Base-by-base conservation (phyloP, 2,113 vertebrate species). In the Rhinopomastus cyanomelas region DNA sequence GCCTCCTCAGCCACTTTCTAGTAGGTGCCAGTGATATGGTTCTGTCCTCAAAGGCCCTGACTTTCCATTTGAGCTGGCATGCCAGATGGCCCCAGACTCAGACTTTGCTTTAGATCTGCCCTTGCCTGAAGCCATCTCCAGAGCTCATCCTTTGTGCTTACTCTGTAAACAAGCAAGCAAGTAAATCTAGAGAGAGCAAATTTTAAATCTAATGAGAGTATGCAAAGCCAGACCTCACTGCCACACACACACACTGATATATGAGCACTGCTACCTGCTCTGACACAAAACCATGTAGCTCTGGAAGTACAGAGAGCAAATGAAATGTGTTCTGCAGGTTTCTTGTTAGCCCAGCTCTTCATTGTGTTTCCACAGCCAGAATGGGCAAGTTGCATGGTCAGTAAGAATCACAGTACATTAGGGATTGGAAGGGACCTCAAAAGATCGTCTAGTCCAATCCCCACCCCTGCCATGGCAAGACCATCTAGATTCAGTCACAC, bases 191-290 rank as follows among this genome's bases (percentile, higher is more conserved):
- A 69, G 64, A 42, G 82, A 77, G 27, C 59, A 55, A 59, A 26
- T 42, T 65, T n/a, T 16, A 64, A 61, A 30, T 5, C 11, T 4
- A 27, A n/a, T 1, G 9, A 32, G 29, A 11, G 14, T 37, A 51
- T 11, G 14, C 27, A 53, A 27, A 51, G 55, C 2, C 21, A 4
- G 7, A 62, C 12, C 18, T 8, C 42, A 36, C 22, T 51, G 32
- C n/a, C 1, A 2, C 1, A 1, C 6, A 8, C 6, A 25, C 11
- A 4, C 3, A 27, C 8, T 4, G 4, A 49, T 13, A 26, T 4
- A 4, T 1, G 20, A 79, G 29, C 55, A 53, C 20, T 3, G 64
- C 49, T 75, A 49, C 46, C 27, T 56, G 7, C 51, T 30, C 68
- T 21, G 69, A 59, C 61, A 55, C 0, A 3, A 17, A 55, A 82